Conservation (phyloP, 2,113 vertebrate species). For the Columba janthina region DNA sequence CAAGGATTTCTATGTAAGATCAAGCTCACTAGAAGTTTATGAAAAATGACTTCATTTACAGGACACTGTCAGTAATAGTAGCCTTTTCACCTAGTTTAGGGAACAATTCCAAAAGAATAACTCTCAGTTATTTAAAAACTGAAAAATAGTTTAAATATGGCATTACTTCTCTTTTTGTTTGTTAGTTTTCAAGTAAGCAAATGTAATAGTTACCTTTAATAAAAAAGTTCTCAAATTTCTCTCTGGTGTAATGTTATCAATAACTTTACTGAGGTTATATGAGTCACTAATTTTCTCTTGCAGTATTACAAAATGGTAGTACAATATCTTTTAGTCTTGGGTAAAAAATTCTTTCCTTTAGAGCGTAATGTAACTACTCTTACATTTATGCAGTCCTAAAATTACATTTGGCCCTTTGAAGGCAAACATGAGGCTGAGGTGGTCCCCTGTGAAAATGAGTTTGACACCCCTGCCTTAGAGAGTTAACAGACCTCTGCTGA, state of each 20-base stretch:
- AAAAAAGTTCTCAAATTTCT: background rate
- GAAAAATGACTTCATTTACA: background rate
- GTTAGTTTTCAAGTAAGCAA: background rate
- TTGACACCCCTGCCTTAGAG: no score
- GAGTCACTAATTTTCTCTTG: background rate
- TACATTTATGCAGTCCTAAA: no score
- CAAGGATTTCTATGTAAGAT: background rate
- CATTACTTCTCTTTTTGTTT: no score
- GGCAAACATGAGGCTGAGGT: no score
- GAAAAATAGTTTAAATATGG: background rate
- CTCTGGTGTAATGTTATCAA: background rate
- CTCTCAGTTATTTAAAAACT: background rate
- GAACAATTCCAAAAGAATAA: background rate
- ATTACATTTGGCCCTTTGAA: no score
- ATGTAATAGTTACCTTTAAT: rapidly evolving
- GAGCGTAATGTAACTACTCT: no score
- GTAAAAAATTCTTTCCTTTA: background rate
- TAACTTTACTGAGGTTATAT: background rate
- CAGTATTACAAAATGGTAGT: background rate
- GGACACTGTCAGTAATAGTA: background rate
- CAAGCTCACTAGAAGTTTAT: background rate
- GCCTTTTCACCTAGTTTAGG: background rate
- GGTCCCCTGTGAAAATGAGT: no score
- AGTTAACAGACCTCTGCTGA: background rate
- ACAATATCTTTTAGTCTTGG: background rate